These are phyloP conservation scores for Rhopilema esculentum DNA, from an alignment of 30 jellyfish, hydroid and myxozoan genomes.

Conservation along the genomic window DNA sequence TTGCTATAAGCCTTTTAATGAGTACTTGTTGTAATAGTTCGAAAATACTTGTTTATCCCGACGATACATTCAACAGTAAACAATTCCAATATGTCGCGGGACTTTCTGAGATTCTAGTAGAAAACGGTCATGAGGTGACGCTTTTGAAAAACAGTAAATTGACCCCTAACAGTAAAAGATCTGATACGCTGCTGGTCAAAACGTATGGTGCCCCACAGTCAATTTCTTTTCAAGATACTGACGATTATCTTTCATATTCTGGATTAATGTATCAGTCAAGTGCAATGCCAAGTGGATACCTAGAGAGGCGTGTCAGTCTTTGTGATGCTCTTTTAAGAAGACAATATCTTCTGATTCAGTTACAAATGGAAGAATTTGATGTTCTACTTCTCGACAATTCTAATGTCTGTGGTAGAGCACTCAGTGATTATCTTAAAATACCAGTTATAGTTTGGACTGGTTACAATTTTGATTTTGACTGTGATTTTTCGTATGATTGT, in stretches of 20 bases:
- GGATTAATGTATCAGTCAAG: neutral
- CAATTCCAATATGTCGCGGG: slow-evolving; percentile 35
- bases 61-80: slow-evolving; percentile 3
- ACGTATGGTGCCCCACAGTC: slow-evolving; percentile 34
- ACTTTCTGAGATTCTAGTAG: slow-evolving; percentile 52
- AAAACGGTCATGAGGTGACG: slow-evolving; percentile 51
- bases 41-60: slow-evolving; percentile 59
- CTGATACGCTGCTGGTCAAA: slow-evolving; percentile 9
- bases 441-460: slow-evolving; percentile 66
- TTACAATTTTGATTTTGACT: slow-evolving; percentile 12
- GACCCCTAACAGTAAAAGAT: neutral
- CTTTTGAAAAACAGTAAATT: slow-evolving; percentile 16
- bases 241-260: neutral
- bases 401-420: slow-evolving; percentile 56
- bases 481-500: slow-evolving; percentile 13
- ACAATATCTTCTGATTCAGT: slow-evolving; percentile 24
- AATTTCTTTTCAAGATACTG: neutral
- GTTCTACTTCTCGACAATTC: slow-evolving; percentile 34
- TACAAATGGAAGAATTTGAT: slow-evolving; percentile 46
- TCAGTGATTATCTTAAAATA: slow-evolving; percentile 51
- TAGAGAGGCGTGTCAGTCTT: neutral
- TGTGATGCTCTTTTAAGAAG: slow-evolving; percentile 57
- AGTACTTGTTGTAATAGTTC: neutral
- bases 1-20: neutral
- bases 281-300: neutral